Conservation (phyloP, 2,113 vertebrate genomes). For the Hypocryptadius cinnamomeus region DNA sequence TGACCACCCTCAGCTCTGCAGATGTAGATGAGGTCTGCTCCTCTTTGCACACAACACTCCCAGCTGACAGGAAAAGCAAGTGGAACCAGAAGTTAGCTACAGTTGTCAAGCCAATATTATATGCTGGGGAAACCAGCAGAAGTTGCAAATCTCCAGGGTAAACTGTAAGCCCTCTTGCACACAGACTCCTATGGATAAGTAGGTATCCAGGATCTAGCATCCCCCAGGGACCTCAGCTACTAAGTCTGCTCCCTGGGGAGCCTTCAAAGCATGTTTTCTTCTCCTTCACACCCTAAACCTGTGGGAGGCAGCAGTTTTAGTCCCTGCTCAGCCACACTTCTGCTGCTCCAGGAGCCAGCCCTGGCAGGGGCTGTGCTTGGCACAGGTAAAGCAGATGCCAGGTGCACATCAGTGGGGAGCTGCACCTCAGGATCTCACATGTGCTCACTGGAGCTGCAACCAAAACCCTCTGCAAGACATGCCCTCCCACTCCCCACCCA, state of each 20-base stretch:
- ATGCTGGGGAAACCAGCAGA: neutral
- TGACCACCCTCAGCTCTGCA: neutral
- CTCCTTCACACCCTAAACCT: neutral
- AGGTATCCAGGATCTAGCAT: neutral
- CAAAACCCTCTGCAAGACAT: neutral
- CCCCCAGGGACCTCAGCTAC: neutral
- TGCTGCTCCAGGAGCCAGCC: neutral
- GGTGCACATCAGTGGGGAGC: neutral
- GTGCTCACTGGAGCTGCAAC: neutral
- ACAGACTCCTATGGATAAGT: neutral
- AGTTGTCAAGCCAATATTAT: conserved; percentile 43
- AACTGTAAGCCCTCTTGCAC: neutral
- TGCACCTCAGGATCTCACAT: neutral
- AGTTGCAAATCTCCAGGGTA: neutral
- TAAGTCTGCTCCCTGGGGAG: neutral
- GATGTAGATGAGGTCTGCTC: neutral
- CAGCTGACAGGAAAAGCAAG: neutral
- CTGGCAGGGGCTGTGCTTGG: neutral
- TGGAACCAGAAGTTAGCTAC: conserved; percentile 50
- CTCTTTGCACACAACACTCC: neutral
- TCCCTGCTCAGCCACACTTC: neutral
- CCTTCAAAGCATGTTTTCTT: neutral
- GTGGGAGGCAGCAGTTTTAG: rapidly evolving
- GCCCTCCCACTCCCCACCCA: neutral
- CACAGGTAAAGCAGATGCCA: neutral